These are phyloP conservation scores for Sphecodes monilicornis DNA, from an alignment of 2,888 invertebrate genomes.

Conservation along the genomic window DNA sequence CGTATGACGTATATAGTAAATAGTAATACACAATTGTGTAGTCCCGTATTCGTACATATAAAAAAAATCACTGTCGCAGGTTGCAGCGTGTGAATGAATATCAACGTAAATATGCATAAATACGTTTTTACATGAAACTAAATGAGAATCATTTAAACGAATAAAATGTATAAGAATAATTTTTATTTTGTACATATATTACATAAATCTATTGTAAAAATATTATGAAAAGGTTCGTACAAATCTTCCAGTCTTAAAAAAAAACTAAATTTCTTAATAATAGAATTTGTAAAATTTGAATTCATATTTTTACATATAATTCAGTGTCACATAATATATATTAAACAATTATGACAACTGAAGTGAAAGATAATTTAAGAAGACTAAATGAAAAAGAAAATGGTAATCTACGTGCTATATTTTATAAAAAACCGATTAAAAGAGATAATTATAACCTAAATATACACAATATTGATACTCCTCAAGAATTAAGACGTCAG, in stretches of 20 bases:
- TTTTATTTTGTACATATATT: not conserved
- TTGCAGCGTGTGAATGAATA: slow-evolving; percentile 5
- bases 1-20: too few species aligned
- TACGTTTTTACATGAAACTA: not conserved
- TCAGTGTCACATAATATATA: not conserved
- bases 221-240: slow-evolving; percentile 32
- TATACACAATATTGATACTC: slow-evolving; percentile 74
- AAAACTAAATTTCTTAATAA: not conserved
- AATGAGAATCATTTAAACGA: not conserved
- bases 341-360: slow-evolving; percentile 43
- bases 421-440: slow-evolving; percentile 81
- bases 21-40: not conserved
- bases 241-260: not conserved
- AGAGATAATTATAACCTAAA: slow-evolving; percentile 78
- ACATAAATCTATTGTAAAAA: not conserved
- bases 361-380: slow-evolving; percentile 19
- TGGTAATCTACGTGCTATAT: slow-evolving; percentile 85
- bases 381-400: slow-evolving; percentile 14
- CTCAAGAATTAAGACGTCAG: slow-evolving; percentile 81
- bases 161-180: slow-evolving; percentile 1
- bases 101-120: not conserved
- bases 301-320: not conserved
- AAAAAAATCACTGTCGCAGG: slow-evolving; percentile 1
- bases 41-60: not conserved
- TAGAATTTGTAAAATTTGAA: not conserved